Conservation (phyloP, 2,113 vertebrate species). For the Mus pahari region DNA sequence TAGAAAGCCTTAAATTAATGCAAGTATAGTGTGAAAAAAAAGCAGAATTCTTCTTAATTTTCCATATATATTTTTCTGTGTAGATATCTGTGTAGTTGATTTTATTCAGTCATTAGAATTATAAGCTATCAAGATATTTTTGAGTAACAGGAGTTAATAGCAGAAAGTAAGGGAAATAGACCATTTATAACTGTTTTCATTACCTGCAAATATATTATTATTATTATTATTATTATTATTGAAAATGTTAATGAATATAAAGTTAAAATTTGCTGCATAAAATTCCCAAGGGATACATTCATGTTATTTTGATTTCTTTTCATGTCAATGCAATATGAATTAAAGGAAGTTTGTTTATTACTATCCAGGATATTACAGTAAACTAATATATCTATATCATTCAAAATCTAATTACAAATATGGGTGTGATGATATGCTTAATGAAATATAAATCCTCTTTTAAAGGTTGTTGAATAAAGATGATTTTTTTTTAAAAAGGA, state of each 20-base stretch:
- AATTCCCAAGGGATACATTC: not conserved
- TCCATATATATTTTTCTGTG: not conserved
- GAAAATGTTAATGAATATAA: not conserved
- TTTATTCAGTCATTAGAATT: not conserved
- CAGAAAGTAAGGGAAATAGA: not conserved
- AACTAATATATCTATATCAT: not conserved
- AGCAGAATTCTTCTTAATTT: not conserved
- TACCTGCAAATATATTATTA: not conserved
- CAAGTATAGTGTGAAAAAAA: not conserved
- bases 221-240: not conserved
- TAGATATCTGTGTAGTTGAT: not conserved
- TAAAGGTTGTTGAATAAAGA: not conserved
- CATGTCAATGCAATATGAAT: not conserved
- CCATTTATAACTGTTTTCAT: not conserved
- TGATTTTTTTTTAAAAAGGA: not conserved
- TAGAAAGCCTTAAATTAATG: not conserved
- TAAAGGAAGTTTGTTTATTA: not conserved
- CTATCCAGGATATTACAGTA: not conserved
- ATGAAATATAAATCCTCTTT: not conserved
- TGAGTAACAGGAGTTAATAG: not conserved
- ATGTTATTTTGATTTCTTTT: not conserved
- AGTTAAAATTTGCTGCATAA: not conserved
- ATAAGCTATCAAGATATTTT: not conserved
- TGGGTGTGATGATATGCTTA: not conserved
- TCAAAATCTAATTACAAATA: not conserved